Conservation (phyloP, 2,113 vertebrate species). For the Forbesichthys agassizii region DNA sequence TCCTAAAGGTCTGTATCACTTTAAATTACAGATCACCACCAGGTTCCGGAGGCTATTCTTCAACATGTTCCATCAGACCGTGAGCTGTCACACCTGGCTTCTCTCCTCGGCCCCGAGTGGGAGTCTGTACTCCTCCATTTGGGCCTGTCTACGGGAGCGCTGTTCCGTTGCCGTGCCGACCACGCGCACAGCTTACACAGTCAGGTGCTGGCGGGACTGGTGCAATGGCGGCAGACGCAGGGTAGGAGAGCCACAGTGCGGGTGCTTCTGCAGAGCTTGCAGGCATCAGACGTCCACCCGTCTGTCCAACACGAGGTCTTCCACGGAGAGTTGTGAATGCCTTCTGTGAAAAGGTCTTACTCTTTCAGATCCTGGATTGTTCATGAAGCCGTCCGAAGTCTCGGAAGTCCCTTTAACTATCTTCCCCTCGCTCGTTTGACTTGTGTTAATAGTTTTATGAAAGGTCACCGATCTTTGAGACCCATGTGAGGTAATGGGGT, state of each 20-base stretch:
- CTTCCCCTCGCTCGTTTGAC: neutral
- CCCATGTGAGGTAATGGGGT: no score
- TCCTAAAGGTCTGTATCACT: neutral
- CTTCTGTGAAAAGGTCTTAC: neutral
- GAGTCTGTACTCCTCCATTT: slow-evolving; percentile 83
- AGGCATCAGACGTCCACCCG: slow-evolving; percentile 76
- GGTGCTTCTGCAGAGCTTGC: slow-evolving; percentile 74
- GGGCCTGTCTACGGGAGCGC: slow-evolving; percentile 80
- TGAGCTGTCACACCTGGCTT: slow-evolving; percentile 84
- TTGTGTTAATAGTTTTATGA: neutral
- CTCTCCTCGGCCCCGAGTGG: slow-evolving; percentile 84
- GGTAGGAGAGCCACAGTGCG: slow-evolving; percentile 83
- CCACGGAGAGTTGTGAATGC: neutral
- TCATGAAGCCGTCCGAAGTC: neutral
- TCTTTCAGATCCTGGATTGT: neutral
- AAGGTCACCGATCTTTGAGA: neutral
- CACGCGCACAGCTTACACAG: slow-evolving; percentile 80
- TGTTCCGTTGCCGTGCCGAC: slow-evolving; percentile 86
- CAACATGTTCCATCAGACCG: slow-evolving; percentile 80
- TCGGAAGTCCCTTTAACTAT: neutral
- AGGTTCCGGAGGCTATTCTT: slow-evolving; percentile 69
- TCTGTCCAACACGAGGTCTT: slow-evolving; percentile 77
- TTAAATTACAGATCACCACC: slow-evolving; percentile 57
- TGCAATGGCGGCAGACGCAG: slow-evolving; percentile 82
- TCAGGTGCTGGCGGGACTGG: slow-evolving; percentile 82